Evolutionary conservation across 2,888 invertebrate species (phyloP).

Genomic region (Ornithoptera priamus): DNA sequence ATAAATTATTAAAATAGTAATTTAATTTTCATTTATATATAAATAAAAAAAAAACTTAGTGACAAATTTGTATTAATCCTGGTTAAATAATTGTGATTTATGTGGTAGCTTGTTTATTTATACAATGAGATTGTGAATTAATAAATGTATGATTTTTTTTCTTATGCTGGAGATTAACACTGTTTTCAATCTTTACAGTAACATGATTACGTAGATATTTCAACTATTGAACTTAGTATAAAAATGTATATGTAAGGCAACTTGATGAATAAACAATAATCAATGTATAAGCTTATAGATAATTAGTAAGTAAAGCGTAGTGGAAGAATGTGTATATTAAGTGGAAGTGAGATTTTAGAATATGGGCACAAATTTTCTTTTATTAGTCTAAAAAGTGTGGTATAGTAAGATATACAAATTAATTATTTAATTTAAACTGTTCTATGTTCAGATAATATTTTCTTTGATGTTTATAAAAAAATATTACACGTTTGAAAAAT

Average conservation of each 20-base stretch:
- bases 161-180: not conserved
- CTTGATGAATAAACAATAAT: not conserved
- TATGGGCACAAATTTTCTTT: constrained; percentile 35
- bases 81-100: constrained; percentile 34
- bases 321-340: constrained; percentile 28
- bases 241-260: not conserved
- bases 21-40: constrained; percentile 21
- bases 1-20: constrained; percentile 29
- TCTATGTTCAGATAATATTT: not conserved
- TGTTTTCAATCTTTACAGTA: constrained; percentile 11
- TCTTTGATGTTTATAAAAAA: too few species aligned
- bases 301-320: constrained; percentile 24
- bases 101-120: constrained; percentile 34
- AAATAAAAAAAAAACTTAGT: constrained; percentile 19
- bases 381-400: constrained; percentile 5
- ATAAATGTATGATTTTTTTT: not conserved
- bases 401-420: not conserved
- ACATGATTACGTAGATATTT: not conserved
- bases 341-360: constrained; percentile 43
- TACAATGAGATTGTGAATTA: constrained; percentile 19
- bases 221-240: not conserved
- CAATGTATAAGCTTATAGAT: constrained; percentile 6
- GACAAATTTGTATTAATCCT: constrained; percentile 17
- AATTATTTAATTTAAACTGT: not conserved
- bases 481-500: too few species aligned